Evolutionary conservation across 2,113 vertebrate species (phyloP), one percentile per base, ranked within the genome.

Genomic region (Nicator chloris): DNA sequence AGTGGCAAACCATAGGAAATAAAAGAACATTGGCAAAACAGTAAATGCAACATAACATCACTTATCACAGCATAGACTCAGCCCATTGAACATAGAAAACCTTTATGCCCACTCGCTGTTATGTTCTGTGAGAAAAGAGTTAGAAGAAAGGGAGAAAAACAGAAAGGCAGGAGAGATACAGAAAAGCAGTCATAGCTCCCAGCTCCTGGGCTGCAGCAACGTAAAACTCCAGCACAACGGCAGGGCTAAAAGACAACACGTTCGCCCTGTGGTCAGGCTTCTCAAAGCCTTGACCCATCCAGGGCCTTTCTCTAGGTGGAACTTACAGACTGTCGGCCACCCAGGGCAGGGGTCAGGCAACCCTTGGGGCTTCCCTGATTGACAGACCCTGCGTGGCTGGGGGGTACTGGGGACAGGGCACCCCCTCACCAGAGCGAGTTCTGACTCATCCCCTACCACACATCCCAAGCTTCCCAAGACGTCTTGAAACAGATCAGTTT

Each of bases 211-310:
- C 4, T 23, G 11, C 28, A 22, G 17, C 0, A 1, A 27, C 0
- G 3, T 14, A 28, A 42, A 15, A n/a, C 12, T 7, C 54, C 24
- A 42, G 10, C 7, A 30, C 1, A 1, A 42, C 0, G 1, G 9
- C 6, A 51, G 10, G 4, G 19, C 15, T 42, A 7, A n/a, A 23
- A 22, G 18, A 20, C 8, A 50, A 40, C 1, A 4, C 7, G 11
- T 9, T 30, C 1, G 9, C 2, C 24, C 24, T 11, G 14, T 2
- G 22, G 9, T 42, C 19, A 35, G 35, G 45, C 37, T 30, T 30
- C 5, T 30, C 6, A n/a, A 30, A 30, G 13, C 10, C 30, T 11
- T 30, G 54, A 53, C 12, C 24, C 24, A 35, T 22, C 37, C 47
- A 22, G 59, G 24, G 19, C 24, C 37, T 14, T 28, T 12, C 24